Evolutionary conservation across 2,797 vertebrate genomes (phyloP), one percentile per base, ranked within the genome.

Genomic region (Lacerta agilis): DNA sequence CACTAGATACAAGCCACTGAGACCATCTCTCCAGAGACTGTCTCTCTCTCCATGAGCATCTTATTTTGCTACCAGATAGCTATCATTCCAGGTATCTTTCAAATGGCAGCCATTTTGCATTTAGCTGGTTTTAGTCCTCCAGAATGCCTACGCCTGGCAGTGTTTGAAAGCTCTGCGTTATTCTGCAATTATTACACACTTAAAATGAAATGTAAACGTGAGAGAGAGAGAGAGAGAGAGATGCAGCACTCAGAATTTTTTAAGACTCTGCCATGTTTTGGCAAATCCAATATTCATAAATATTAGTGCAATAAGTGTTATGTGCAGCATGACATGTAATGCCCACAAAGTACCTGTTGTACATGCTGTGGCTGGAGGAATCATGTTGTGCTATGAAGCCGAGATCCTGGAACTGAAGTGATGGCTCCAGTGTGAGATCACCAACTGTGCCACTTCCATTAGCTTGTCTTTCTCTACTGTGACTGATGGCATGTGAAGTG

Each of bases 281-380:
- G 86, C 13, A 76, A 77, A 49, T 79, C 29, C 66, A 20, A 5
- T 33, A 15, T 29, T 75, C 20, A 1, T 0, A 13, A 64, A 79
- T 8, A 4, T 80, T 67, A 82, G 77, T 79, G 66, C 77, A 67
- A 80, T 0, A 83, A 8, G 36, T 78, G 38, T 49, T 85, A 41
- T 49, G 67, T 71, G 61, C 4, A 0, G 67, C 89, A 43, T 23
- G 5, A 45, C 4, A 64, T 13, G 25, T 38, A 23, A 23, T 33
- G 43, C 25, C 66, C 17, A 20, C 11, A 10, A 64, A 17, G 82
- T 94, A 96, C 95, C 96, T 4, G 0, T 86, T 2, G 3, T 64
- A 66, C 43, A 55, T 77, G 88, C 78, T 88, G 73, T 87, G 73
- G 72, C 89, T 41, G 55, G 94, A 94, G 82, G 15, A 1, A 1